A percentile compares a stretch with the other conserved stretches of the same genome.
Evolutionary conservation across 2,888 invertebrate species (phyloP).

Genomic region (Linnaemya vulpina): DNA sequence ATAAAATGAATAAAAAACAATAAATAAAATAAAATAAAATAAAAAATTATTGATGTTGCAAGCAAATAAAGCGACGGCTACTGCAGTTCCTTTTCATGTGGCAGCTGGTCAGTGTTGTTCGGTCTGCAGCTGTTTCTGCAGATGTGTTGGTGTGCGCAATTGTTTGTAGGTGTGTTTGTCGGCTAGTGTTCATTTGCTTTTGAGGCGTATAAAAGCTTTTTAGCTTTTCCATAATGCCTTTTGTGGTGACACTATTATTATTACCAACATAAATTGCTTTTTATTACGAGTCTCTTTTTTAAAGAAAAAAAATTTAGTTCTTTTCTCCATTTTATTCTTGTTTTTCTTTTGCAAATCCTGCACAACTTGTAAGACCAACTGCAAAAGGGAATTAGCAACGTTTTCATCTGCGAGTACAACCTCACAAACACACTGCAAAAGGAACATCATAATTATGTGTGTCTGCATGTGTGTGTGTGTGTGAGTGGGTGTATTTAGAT

Average conservation of each 20-base stretch:
- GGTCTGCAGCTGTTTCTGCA: neutral
- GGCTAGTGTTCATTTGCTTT: constrained; percentile 8
- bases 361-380: constrained; percentile 8
- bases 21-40: no score
- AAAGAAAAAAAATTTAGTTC: neutral
- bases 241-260: constrained; percentile 52
- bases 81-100: constrained; percentile 17
- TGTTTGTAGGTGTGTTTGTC: constrained; percentile 1
- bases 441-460: neutral
- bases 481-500: no score
- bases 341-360: neutral
- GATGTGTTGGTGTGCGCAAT: neutral
- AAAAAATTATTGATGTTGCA: constrained; percentile 51
- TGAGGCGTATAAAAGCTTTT: constrained; percentile 51
- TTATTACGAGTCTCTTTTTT: constrained; percentile 18
- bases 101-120: constrained; percentile 4
- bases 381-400: neutral
- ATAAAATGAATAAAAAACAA: neutral
- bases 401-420: neutral
- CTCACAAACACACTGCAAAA: neutral
- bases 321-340: neutral
- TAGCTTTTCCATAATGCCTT: constrained; percentile 38
- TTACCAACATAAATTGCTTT: constrained; percentile 40
- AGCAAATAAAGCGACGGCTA: neutral
- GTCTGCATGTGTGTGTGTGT: no score